Evolutionary conservation across 2,797 vertebrate species (phyloP), one percentile per base, ranked within the genome.

Genomic region (Gymnothorax reevesii): DNA sequence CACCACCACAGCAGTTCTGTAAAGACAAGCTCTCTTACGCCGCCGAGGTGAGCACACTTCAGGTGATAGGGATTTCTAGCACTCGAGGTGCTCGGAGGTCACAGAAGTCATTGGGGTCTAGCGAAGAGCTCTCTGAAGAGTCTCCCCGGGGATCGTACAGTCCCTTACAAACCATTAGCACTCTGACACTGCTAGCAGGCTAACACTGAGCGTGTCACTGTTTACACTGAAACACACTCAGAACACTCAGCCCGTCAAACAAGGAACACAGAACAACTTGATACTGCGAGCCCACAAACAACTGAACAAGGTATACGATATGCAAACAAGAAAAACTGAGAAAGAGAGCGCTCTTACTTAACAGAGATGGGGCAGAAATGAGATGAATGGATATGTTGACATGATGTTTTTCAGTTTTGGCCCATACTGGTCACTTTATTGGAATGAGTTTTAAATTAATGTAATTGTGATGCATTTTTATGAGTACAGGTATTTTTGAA

Each of bases 241-340:
- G 33, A 42, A 3, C 25, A 27, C 66, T 71, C 22, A 10, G 5
- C n/a, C 66, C n/a, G 1, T 27, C 27, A 71, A 71, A 7, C 25
- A 7, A 13, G 27, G 25, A 71, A 71, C 25, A 27, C 15, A 13
- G 66, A 27, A 27, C 10, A 9, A 71, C 27, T 71, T 5, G 10
- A 71, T 27, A 71, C 10, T 8, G 9, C 10, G 12, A 12, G 25
- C 10, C 27, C 66, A 75, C 33, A 75, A 75, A 49, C 71, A 33
- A 49, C 15, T 8, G 0, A 13, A 49, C 3, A 4, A 33, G 27
- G 12, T 12, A 49, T 13, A 33, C 27, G 33, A 17, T 75, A 42
- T 75, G 17, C 71, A 17, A 27, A 42, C 13, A 4, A 75, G 13
- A 33, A 84, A 85, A 59, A 17, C 75, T 71, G 84, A 87, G 17